Base-by-base conservation (phyloP, 2,888 invertebrate species). In the Macaria liturata region DNA sequence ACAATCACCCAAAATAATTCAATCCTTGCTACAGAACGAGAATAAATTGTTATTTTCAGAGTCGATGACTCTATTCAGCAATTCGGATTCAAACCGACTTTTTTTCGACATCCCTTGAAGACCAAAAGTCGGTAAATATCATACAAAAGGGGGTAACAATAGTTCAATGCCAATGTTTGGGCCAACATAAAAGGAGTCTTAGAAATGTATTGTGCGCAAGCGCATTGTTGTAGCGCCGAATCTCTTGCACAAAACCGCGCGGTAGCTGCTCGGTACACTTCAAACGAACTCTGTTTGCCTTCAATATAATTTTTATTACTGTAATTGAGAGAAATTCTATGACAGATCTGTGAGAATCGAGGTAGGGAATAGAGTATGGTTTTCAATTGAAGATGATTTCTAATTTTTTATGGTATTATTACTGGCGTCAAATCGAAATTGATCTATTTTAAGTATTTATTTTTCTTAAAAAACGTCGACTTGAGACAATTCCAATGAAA, bases 61-160 rank as follows among this genome's bases (percentile, higher is more conserved):
- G 71, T 76, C 81, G 80, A 73, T 80, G 76, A 62, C 69, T 77
- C 81, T 78, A 79, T 85, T 82, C 78, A 79, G 46, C 48, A 45
- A 59, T 69, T 71, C 70, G 69, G 74, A 80, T 80, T 72, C 75
- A 75, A 77, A 80, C 78, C 74, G 76, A 75, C 65, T 58, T 83
- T 83, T 84, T 84, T 81, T 84, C 77, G 72, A 72, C 77, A 74
- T 67, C 83, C 85, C 82, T 84, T 84, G 79, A 79, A 84, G 80
- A 87, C 90, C 87, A 84, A 90, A 87, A 90, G 89, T 91, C 86
- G 89, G 90, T 90, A 91, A 91, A 91, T 86, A 87, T 80, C 61
- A 72, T 76, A 91, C 91, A 91, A 91, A 84, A 80, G 86, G 69
- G 61, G 20, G 64, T 68, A 68, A 91, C 91, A 91, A 91, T 87